These are phyloP conservation scores for Coregonus ussuriensis DNA, from an alignment of 2,797 vertebrate genomes.

Conservation along the genomic window DNA sequence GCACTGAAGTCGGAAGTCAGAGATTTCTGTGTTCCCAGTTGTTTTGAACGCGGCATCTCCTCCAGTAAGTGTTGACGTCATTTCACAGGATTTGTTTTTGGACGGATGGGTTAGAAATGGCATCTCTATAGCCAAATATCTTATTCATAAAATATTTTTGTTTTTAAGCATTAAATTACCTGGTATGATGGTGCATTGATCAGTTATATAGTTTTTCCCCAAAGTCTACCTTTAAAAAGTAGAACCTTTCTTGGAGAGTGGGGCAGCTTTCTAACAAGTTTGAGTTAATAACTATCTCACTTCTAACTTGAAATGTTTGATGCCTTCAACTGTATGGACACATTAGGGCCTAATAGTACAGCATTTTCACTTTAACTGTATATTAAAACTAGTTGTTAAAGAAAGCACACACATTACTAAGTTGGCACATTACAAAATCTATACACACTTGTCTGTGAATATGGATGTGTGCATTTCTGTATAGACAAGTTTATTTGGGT, in stretches of 20 bases:
- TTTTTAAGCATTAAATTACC: too few species aligned
- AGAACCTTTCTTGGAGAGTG: neutral
- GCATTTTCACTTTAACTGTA: constrained; percentile 39
- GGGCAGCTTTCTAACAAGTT: neutral
- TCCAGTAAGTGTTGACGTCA: too few species aligned
- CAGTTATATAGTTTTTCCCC: too few species aligned
- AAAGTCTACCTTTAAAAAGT: too few species aligned
- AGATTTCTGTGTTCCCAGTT: too few species aligned
- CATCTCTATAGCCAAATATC: too few species aligned
- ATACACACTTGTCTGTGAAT: neutral
- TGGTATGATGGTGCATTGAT: too few species aligned
- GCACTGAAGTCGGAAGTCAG: too few species aligned
- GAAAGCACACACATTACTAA: constrained; percentile 20
- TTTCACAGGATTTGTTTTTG: too few species aligned
- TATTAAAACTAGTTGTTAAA: constrained; percentile 8
- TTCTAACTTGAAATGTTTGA: neutral
- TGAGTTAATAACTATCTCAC: constrained; percentile 13
- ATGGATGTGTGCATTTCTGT: neutral
- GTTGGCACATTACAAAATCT: constrained; percentile 30
- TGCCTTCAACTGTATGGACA: neutral
- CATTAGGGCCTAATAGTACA: constrained; percentile 22
- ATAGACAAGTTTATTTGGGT: neutral
- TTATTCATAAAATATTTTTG: too few species aligned
- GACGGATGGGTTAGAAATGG: too few species aligned
- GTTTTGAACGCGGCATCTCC: too few species aligned